phyloP scores from a whole-genome alignment of 2,797 vertebrate species.

The Chelidonichthys spinosus region DNA sequence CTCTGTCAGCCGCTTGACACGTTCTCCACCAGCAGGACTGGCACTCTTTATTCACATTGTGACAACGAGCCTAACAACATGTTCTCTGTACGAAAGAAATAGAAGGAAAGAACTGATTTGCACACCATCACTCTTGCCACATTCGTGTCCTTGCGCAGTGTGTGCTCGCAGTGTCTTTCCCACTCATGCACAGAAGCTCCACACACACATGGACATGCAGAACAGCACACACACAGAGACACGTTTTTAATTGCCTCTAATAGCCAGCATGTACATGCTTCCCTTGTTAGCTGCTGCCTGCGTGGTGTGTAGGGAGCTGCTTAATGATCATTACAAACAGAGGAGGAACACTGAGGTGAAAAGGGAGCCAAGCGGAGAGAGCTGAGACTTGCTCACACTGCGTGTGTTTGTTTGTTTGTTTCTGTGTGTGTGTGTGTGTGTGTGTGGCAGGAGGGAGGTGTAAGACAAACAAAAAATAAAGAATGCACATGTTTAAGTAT shows the following conservation, averaged over 20 bases:
- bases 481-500: constrained; percentile 33
- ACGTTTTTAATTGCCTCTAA: constrained; percentile 63
- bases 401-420: constrained; percentile 17
- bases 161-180: background rate
- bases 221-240: constrained; percentile 8
- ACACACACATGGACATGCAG: background rate
- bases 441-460: background rate
- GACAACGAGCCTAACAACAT: constrained; percentile 41
- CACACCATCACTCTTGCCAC: background rate
- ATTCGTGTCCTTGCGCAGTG: background rate
- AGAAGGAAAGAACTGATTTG: background rate
- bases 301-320: constrained; percentile 46
- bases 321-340: constrained; percentile 57
- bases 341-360: constrained; percentile 52
- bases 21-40: constrained; percentile 46
- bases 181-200: background rate
- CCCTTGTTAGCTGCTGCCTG: constrained; percentile 58
- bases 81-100: constrained; percentile 10
- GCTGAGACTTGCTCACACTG: constrained; percentile 20
- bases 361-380: constrained; percentile 28
- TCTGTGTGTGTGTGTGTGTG: constrained; percentile 14
- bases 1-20: constrained; percentile 50
- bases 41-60: constrained; percentile 51
- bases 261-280: constrained; percentile 47
- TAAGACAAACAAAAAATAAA: constrained; percentile 13